phyloP scores from a whole-genome alignment of 2,888 invertebrate species.

The Lepidonotus clava region DNA sequence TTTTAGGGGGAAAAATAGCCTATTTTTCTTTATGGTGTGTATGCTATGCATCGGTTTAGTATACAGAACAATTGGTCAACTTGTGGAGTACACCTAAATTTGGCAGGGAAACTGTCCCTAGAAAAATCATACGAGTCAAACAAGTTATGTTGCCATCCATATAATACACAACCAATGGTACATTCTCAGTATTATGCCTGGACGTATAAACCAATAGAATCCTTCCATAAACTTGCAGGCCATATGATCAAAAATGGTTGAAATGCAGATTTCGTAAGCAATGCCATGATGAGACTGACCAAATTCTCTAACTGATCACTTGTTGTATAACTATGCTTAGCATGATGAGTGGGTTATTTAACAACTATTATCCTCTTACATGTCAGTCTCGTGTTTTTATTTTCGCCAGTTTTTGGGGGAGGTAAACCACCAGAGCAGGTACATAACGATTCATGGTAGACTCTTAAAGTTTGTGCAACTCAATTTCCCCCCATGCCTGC shows the following conservation, averaged over 20 bases:
- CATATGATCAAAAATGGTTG: conserved; percentile 25
- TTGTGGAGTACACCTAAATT: conserved; percentile 35
- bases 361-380: not conserved
- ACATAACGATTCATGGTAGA: not conserved
- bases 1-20: not conserved
- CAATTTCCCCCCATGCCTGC: not conserved
- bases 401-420: not conserved
- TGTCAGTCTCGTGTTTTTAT: not conserved
- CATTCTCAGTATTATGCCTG: conserved; percentile 26
- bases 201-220: conserved; percentile 42
- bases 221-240: conserved; percentile 2
- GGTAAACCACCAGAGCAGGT: not conserved
- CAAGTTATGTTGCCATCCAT: conserved; percentile 30
- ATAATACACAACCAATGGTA: conserved; percentile 35
- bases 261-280: conserved; percentile 44
- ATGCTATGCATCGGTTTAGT: not conserved
- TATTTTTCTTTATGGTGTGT: not conserved
- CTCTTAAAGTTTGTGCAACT: conserved; percentile 23
- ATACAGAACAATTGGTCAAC: conserved; percentile 5
- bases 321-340: conserved; percentile 12
- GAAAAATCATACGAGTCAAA: conserved; percentile 24
- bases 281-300: conserved; percentile 36
- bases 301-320: not conserved
- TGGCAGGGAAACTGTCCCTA: conserved; percentile 38
- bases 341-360: not conserved